Evolutionary conservation across 2,797 vertebrate genomes (phyloP).

Genomic region (Heterohyrax brucei): DNA sequence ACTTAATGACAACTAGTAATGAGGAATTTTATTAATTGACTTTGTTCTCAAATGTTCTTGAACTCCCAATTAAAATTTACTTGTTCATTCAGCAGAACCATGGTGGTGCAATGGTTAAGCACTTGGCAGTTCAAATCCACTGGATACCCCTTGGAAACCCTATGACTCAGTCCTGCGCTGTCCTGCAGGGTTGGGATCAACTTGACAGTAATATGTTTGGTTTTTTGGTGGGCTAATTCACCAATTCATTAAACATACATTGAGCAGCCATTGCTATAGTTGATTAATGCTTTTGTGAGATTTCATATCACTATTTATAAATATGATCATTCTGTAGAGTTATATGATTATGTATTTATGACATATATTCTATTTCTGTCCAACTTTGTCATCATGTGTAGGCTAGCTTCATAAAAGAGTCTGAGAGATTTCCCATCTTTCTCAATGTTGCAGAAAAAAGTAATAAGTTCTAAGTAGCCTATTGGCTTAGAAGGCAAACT

Average conservation of each 20-base stretch:
- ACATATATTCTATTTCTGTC: not conserved
- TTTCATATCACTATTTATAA: not conserved
- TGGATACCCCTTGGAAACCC: no score
- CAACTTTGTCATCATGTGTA: not conserved
- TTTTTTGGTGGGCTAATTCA: no score
- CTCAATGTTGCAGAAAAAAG: not conserved
- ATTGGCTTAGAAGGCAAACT: slow-evolving; percentile 2
- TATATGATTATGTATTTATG: not conserved
- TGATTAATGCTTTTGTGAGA: not conserved
- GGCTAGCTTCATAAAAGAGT: not conserved
- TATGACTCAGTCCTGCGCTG: no score
- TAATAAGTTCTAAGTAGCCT: not conserved
- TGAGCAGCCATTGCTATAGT: no score
- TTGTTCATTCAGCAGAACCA: not conserved
- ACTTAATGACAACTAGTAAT: no score
- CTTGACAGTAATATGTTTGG: no score
- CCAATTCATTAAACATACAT: no score
- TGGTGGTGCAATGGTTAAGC: no score
- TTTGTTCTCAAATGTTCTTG: not conserved
- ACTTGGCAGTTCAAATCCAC: no score
- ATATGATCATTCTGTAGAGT: not conserved
- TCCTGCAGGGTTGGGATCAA: no score
- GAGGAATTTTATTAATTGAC: not conserved
- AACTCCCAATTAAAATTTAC: slow-evolving; percentile 6
- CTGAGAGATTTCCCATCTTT: not conserved